A percentile compares a stretch with the other conserved stretches of the same genome.
Conservation (phyloP, 1,140 invertebrate species). For the Drosophila tropicalis region DNA sequence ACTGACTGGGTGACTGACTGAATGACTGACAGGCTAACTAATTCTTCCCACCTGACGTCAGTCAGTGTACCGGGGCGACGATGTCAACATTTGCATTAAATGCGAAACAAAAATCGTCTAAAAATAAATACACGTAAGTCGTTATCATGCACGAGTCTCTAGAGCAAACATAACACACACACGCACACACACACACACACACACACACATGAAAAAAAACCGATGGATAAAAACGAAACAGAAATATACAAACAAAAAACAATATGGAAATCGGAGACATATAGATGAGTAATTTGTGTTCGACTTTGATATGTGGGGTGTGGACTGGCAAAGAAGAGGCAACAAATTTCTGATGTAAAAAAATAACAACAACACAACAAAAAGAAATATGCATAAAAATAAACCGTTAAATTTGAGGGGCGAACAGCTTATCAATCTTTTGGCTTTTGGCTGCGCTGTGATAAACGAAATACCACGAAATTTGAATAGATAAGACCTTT, state of each 20-base stretch:
- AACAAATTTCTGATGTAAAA: conserved; percentile 1
- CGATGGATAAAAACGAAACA: conserved; percentile 3
- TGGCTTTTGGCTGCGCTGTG: not conserved
- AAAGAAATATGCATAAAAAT: not conserved
- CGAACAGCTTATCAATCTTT: not conserved
- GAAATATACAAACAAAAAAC: not conserved
- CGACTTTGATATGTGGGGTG: not conserved
- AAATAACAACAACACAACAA: not conserved
- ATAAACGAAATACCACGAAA: not conserved
- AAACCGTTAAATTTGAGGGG: not conserved
- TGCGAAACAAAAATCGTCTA: conserved; percentile 38
- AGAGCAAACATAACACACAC: conserved; percentile 1
- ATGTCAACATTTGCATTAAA: conserved; percentile 35
- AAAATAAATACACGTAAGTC: conserved; percentile 45
- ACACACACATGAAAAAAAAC: not conserved
- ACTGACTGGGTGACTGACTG: not conserved
- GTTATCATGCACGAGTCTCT: conserved; percentile 34
- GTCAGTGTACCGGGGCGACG: conserved; percentile 5
- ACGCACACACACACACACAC: not conserved
- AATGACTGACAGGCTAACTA: conserved; percentile 15
- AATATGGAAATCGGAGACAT: conserved; percentile 62
- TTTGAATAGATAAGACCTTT: conserved; percentile 4
- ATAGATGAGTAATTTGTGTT: conserved; percentile 12
- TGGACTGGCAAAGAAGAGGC: not conserved
- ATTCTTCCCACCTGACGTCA: conserved; percentile 43